Conservation (phyloP, 2,113 vertebrate genomes). For the Pan paniscus region DNA sequence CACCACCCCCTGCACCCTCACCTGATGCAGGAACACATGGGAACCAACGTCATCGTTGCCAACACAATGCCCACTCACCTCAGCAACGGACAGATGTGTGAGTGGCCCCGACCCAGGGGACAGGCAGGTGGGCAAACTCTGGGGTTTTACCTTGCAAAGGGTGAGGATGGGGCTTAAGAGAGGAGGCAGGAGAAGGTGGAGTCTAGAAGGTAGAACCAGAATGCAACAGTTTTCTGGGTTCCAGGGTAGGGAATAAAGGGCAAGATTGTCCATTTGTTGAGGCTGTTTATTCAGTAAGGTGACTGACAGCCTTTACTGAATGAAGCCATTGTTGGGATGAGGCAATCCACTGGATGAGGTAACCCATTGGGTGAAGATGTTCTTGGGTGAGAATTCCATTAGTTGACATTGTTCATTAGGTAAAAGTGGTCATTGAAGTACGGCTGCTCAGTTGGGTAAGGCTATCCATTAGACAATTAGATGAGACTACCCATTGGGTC, state of each 20-base stretch:
- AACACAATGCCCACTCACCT: constrained; percentile 93
- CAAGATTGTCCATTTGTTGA: too few species aligned
- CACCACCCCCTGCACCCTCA: constrained; percentile 97
- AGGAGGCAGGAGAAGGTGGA: background rate
- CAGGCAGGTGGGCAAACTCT: constrained; percentile 75
- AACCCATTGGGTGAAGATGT: background rate
- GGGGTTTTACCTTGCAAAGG: constrained; percentile 29
- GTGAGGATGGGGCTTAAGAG: background rate
- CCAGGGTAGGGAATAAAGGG: background rate
- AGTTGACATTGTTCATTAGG: background rate
- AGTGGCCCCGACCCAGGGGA: constrained; percentile 84
- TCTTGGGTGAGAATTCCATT: background rate
- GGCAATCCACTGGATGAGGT: background rate
- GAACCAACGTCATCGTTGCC: constrained; percentile 95
- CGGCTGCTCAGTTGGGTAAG: background rate
- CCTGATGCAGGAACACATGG: constrained; percentile 97
- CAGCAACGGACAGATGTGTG: constrained; percentile 98
- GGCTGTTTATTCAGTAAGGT: background rate
- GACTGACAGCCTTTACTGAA: background rate
- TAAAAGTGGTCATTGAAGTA: background rate
- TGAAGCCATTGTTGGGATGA: background rate
- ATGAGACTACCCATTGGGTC: background rate
- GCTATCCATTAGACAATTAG: background rate
- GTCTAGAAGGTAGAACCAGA: background rate
- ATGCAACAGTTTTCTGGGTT: background rate